phyloP scores from a whole-genome alignment of 2,797 vertebrate species.

The Hoplostethus mediterraneus region DNA sequence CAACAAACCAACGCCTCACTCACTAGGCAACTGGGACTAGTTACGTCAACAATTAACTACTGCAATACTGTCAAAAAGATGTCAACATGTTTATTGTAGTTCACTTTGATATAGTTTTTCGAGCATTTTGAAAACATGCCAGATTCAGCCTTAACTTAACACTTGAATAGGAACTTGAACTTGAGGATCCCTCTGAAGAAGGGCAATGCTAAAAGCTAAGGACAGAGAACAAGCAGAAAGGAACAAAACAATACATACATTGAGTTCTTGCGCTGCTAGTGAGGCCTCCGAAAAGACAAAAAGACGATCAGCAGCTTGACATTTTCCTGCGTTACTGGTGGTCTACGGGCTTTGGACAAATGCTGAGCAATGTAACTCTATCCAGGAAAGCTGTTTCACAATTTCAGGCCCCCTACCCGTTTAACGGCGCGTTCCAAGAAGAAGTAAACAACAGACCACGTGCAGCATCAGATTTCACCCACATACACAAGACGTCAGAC shows the following conservation, averaged over 20 bases:
- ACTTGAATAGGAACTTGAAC: constrained; percentile 27
- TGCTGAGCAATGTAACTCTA: constrained; percentile 72
- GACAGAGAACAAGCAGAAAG: constrained; percentile 49
- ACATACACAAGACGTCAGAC: constrained; percentile 43
- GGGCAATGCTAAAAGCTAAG: not conserved
- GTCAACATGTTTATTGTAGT: not conserved
- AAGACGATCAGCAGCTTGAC: constrained; percentile 31
- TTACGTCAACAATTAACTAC: not conserved
- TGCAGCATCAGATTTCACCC: constrained; percentile 70
- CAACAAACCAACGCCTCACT: not conserved
- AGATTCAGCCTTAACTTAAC: constrained; percentile 28
- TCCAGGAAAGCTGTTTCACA: constrained; percentile 74
- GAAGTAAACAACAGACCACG: constrained; percentile 85
- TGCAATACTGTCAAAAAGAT: not conserved
- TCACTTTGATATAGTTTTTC: too few species aligned
- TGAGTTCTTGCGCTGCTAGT: constrained; percentile 29
- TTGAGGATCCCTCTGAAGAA: not conserved
- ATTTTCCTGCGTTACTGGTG: constrained; percentile 38
- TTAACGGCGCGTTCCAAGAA: constrained; percentile 59
- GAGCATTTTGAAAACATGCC: not conserved
- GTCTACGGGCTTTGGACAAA: constrained; percentile 71
- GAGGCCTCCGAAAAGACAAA: constrained; percentile 8
- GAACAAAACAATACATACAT: constrained; percentile 61
- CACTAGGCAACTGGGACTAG: not conserved
- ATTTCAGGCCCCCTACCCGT: constrained; percentile 20